Base-by-base conservation (phyloP, 1,140 invertebrate species). In the Pogonognathellus flavescens region DNA sequence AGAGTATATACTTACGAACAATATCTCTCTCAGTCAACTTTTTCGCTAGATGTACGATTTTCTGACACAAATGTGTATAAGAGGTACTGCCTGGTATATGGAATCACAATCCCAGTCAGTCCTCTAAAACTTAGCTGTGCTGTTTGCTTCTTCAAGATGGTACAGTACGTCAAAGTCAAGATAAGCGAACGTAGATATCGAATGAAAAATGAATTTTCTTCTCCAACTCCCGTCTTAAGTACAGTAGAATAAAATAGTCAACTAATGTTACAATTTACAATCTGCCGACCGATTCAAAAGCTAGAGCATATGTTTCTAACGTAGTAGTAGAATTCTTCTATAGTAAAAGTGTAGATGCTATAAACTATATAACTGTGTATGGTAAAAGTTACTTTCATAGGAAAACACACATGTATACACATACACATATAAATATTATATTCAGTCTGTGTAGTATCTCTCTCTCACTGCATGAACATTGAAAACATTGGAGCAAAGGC, bases 131-230 rank as follows among this genome's bases (percentile, higher is more conserved):
- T 25, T 31, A 62, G 62, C 62, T 22, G 55, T 55, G 52, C 14
- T 55, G 52, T n/a, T 18, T 22, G 22, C 8, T 31, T 53, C 10
- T 55, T 31, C 16, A 57, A 13, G 55, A 53, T 82, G 53, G 16
- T 50, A 83, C 52, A 20, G 16, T 50, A 83, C 52, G 59, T 59
- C 53, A 60, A 62, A 50, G 55, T 49, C 31, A 83, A 60, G 57
- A 59, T 60, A 22, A 20, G 8, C 41, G 53, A 41, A 49, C 18
- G 55, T 59, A 59, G 55, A 83, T 49, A 49, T 62, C 60, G 41
- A 49, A 57, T 49, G 55, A 55, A 62, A 62, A 49, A 62, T 83
- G 52, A 62, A 60, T 60, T 83, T 59, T 59, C 81, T 59, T 49
- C 81, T 14, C 6, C 16, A 50, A 60, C 16, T 50, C 55, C n/a